phyloP scores from a whole-genome alignment of 2,888 invertebrate species.

The Venusia cambrica region DNA sequence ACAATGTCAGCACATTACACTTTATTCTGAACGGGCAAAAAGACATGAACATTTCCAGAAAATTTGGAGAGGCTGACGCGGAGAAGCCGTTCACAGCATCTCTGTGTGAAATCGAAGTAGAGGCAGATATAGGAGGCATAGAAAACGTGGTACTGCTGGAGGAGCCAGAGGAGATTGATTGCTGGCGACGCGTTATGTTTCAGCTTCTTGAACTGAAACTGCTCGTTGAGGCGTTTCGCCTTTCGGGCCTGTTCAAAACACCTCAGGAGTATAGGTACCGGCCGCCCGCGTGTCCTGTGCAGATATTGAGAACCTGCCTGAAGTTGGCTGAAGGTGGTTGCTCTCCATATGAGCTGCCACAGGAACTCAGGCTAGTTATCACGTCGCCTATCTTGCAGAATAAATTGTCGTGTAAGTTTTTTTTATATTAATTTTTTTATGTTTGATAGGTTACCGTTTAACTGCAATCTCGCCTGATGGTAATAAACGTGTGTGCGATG shows the following conservation, averaged over 20 bases:
- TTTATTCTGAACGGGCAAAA: slow-evolving; percentile 63
- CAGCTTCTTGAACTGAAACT: slow-evolving; percentile 79
- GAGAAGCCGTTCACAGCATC: slow-evolving; percentile 62
- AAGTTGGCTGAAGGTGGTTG: slow-evolving; percentile 83
- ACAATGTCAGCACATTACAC: slow-evolving; percentile 57
- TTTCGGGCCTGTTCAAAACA: slow-evolving; percentile 76
- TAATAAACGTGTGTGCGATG: too few species aligned
- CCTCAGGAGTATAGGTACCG: slow-evolving; percentile 66
- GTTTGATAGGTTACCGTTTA: too few species aligned
- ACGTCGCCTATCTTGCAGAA: slow-evolving; percentile 60
- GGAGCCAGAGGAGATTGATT: slow-evolving; percentile 59
- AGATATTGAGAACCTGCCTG: slow-evolving; percentile 82
- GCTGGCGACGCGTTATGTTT: slow-evolving; percentile 73
- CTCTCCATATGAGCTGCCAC: slow-evolving; percentile 82
- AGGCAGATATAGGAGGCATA: slow-evolving; percentile 68
- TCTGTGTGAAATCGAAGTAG: slow-evolving; percentile 66
- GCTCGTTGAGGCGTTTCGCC: slow-evolving; percentile 81
- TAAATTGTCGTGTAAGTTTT: slow-evolving; percentile 63
- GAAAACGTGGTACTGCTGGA: slow-evolving; percentile 59
- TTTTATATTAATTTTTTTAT: too few species aligned
- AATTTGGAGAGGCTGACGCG: slow-evolving; percentile 45
- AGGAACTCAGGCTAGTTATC: slow-evolving; percentile 82
- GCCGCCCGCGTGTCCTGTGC: slow-evolving; percentile 68
- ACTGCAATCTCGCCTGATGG: too few species aligned
- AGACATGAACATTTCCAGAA: slow-evolving; percentile 50